phyloP scores from a whole-genome alignment of 2,113 vertebrate genomes.

The Oncorhynchus mykiss region DNA sequence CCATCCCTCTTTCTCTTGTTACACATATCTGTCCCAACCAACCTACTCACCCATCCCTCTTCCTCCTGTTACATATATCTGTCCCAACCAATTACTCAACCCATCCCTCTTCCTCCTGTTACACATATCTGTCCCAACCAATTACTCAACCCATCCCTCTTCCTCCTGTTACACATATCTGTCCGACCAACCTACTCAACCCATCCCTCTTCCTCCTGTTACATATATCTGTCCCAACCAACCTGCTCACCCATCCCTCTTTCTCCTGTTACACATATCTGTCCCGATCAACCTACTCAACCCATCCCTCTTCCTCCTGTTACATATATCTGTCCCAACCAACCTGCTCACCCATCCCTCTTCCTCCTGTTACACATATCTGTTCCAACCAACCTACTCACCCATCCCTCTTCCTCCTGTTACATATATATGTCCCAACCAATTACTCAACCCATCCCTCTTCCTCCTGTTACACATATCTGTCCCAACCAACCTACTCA shows the following conservation, averaged over 20 bases:
- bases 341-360: constrained; percentile 25
- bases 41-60: too few species aligned
- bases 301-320: neutral
- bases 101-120: too few species aligned
- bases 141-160: constrained; percentile 21
- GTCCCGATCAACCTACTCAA: too few species aligned
- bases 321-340: constrained; percentile 57
- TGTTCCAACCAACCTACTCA: constrained; percentile 53
- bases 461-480: constrained; percentile 34
- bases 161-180: constrained; percentile 48
- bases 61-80: too few species aligned
- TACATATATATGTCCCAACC: constrained; percentile 57
- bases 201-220: constrained; percentile 9
- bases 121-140: constrained; percentile 51
- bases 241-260: constrained; percentile 31
- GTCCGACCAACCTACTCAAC: constrained; percentile 47
- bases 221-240: constrained; percentile 63
- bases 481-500: constrained; percentile 54
- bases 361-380: constrained; percentile 34
- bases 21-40: too few species aligned
- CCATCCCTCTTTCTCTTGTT: too few species aligned
- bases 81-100: too few species aligned
- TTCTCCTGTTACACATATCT: neutral
- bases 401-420: neutral
- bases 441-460: constrained; percentile 23